Conservation (phyloP, 2,888 invertebrate species). For the Conistra vaccinii region DNA sequence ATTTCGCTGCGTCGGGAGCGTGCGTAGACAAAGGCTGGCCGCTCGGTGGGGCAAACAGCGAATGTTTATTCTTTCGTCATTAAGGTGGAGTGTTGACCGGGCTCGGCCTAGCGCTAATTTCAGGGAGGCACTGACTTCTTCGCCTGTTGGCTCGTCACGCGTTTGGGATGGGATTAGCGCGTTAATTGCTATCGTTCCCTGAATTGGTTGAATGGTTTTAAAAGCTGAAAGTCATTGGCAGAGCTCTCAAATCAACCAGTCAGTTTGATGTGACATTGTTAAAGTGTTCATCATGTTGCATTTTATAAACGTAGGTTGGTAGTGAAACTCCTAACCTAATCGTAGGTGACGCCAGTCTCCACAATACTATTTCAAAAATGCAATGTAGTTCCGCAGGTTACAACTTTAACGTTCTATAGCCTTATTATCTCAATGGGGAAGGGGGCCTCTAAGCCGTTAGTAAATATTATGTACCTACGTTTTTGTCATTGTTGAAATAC, state of each 20-base stretch:
- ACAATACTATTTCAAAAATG: background rate
- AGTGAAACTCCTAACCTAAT: too few species aligned
- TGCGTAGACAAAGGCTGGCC: constrained; percentile 86
- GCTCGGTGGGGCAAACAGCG: constrained; percentile 82
- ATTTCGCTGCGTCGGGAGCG: constrained; percentile 84
- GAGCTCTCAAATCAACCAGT: background rate
- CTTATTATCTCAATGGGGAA: background rate
- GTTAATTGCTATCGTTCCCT: constrained; percentile 38
- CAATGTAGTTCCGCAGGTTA: background rate
- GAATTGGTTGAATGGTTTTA: background rate
- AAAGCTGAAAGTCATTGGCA: background rate
- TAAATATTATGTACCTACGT: background rate
- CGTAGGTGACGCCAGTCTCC: too few species aligned
- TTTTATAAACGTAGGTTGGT: background rate
- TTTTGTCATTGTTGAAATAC: background rate
- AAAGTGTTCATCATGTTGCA: background rate
- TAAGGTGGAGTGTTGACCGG: constrained; percentile 85
- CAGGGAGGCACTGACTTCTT: constrained; percentile 78
- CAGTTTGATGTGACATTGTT: background rate
- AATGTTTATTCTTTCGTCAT: constrained; percentile 88
- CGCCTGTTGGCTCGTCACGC: constrained; percentile 75
- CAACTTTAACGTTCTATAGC: background rate
- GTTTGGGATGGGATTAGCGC: constrained; percentile 69
- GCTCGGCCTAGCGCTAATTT: constrained; percentile 84
- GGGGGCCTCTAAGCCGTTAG: background rate